A percentile compares a stretch with the other conserved stretches of the same genome.
These are phyloP conservation scores for Deroptyus accipitrinus DNA, from an alignment of 2,113 vertebrate species.

Conservation along the genomic window DNA sequence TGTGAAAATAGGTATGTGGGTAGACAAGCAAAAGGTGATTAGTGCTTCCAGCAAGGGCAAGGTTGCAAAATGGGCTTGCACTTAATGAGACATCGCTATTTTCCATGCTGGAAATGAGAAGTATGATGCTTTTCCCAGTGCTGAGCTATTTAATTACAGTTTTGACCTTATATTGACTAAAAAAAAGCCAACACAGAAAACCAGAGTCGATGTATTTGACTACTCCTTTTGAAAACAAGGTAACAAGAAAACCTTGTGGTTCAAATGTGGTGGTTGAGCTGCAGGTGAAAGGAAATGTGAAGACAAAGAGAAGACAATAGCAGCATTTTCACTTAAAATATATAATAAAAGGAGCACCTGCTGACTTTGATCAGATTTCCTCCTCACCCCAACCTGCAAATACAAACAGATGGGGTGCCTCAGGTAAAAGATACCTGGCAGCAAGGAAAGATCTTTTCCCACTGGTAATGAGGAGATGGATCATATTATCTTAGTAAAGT, in stretches of 20 bases:
- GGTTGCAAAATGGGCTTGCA: conserved; percentile 16
- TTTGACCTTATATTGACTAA: conserved; percentile 38
- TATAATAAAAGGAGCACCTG: conserved; percentile 50
- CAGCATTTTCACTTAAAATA: conserved; percentile 22
- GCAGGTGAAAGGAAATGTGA: conserved; percentile 42
- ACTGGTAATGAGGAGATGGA: conserved; percentile 35
- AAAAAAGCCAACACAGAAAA: not conserved
- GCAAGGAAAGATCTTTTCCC: conserved; percentile 9
- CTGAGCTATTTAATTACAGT: conserved; percentile 46
- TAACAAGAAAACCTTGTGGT: not conserved
- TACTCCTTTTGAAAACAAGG: not conserved
- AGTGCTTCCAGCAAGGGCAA: conserved; percentile 28
- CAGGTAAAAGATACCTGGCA: conserved; percentile 51
- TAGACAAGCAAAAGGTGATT: conserved; percentile 13
- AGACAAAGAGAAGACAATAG: conserved; percentile 35
- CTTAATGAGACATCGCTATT: conserved; percentile 15
- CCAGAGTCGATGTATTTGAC: not conserved
- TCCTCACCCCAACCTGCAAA: conserved; percentile 22
- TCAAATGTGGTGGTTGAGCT: conserved; percentile 22
- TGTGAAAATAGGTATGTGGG: conserved; percentile 5
- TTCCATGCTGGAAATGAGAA: conserved; percentile 48
- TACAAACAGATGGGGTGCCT: conserved; percentile 61
- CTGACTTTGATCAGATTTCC: conserved; percentile 58
- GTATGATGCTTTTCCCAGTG: conserved; percentile 35
- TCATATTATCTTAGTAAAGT: conserved; percentile 37